Base-by-base conservation (phyloP, 2,888 invertebrate genomes). In the Pristionchus japonicus region DNA sequence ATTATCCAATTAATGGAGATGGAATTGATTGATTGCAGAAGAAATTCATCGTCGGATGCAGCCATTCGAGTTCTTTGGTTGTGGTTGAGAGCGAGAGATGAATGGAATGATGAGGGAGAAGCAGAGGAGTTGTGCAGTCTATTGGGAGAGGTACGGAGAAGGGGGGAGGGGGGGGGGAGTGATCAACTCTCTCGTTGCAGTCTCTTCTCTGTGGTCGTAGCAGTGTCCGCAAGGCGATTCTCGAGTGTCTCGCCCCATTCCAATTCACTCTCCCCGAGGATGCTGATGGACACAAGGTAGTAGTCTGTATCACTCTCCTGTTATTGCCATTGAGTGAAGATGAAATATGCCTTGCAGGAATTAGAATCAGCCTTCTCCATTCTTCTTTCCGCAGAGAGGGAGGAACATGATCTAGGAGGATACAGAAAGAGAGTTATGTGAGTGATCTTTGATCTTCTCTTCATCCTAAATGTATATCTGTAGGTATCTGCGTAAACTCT, bases 401-500 rank as follows among this genome's bases (percentile, higher is more conserved):
- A 96, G 74, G 95, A 96, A 31, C 96, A 96, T 0, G 96, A 96
- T 11, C 96, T 98, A 4, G 96, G 97, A 91, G 97, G 96, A 43
- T 98, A 97, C 94, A 96, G 98, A 89, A 96, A 97, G 64, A 97
- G 97, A 94, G 94, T 98, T 61, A 95, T 96, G 88, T 86, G 15
- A 43, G 86, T 84, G 2, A n/a, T 23, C 13, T 61, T 57, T 4
- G n/a, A n/a, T 15, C 20, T 31, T 82, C 20, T 82, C 77, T 20
- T 37, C n/a, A n/a, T n/a, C n/a, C n/a, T 61, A n/a, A 43, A 34
- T 31, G 52, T n/a, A 7, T 43, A 23, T 9, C 6, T 43, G 23
- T 6, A 86, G 86, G 86, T 96, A 93, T 95, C 88, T 92, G 6
- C 89, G 92, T 47, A 92, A 91, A 52, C 89, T 92, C 15, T 74